Percentiles rank a stretch among this genome's conserved stretches.
These are phyloP conservation scores for Tragelaphus eurycerus DNA, from an alignment of 2,797 vertebrate species.

Conservation along the genomic window DNA sequence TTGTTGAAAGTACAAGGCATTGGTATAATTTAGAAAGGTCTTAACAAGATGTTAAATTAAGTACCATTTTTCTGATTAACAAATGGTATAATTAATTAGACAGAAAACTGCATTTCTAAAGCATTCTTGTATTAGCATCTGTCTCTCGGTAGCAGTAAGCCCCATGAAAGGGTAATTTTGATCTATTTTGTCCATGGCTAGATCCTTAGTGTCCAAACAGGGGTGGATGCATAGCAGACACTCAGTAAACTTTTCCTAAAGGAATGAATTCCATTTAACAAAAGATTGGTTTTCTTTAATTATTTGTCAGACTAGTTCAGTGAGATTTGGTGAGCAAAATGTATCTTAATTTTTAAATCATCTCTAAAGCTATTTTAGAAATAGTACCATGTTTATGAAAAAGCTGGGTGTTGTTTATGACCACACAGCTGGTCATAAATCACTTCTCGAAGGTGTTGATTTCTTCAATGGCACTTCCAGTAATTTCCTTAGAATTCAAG, in stretches of 20 bases:
- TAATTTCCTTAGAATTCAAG: too few species aligned
- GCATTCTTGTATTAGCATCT: not conserved
- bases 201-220: not conserved
- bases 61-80: slow-evolving; percentile 28
- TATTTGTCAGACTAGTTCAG: not conserved
- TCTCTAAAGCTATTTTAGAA: slow-evolving; percentile 10
- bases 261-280: not conserved
- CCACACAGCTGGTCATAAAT: too few species aligned
- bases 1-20: not conserved
- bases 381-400: not conserved
- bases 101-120: slow-evolving; percentile 25
- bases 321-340: not conserved
- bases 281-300: not conserved
- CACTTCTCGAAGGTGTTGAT: too few species aligned
- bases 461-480: too few species aligned
- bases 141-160: not conserved
- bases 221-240: not conserved
- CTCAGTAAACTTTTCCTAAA: not conserved
- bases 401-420: too few species aligned
- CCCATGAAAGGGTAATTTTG: not conserved
- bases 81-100: not conserved
- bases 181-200: not conserved
- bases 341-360: not conserved
- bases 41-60: not conserved
- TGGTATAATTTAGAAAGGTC: not conserved